A percentile compares a stretch with the other conserved stretches of the same genome.
These are phyloP conservation scores for Pyrrhura leucotis DNA, from an alignment of 2,797 vertebrate species.

Conservation along the genomic window DNA sequence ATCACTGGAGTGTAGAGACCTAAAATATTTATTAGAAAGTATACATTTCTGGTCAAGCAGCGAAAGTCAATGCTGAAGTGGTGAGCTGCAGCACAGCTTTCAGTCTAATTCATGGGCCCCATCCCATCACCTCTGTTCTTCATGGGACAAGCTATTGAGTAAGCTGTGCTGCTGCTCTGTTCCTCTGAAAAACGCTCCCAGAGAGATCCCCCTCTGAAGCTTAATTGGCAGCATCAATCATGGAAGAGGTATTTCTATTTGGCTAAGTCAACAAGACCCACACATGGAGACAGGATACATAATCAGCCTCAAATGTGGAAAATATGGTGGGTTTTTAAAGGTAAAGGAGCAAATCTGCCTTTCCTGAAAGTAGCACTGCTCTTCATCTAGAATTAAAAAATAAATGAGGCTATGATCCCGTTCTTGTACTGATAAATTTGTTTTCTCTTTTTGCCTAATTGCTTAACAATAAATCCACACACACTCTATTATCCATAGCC, in stretches of 20 bases:
- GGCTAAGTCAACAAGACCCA: neutral
- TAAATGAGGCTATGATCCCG: neutral
- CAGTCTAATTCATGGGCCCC: neutral
- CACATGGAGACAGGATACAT: neutral
- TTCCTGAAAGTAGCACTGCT: neutral
- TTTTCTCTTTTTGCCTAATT: slow-evolving; percentile 55
- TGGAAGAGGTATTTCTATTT: neutral
- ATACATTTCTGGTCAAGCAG: slow-evolving; percentile 56
- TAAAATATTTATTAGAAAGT: slow-evolving; percentile 80
- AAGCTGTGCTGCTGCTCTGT: neutral
- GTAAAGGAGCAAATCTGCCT: neutral
- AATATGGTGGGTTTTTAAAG: neutral
- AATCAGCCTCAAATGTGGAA: neutral
- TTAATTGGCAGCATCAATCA: neutral
- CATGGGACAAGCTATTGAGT: neutral
- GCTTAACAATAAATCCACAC: slow-evolving; percentile 54
- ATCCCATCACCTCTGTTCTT: neutral
- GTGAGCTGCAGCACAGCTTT: slow-evolving; percentile 18
- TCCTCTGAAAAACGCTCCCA: neutral
- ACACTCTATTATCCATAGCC: slow-evolving; percentile 27
- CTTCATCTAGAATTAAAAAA: neutral
- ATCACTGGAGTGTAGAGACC: slow-evolving; percentile 68
- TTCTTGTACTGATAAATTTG: slow-evolving; percentile 38
- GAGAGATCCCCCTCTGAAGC: neutral
- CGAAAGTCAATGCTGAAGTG: slow-evolving; percentile 25